Conservation (phyloP, 2,797 vertebrate species). For the Sebastolobus alascanus region DNA sequence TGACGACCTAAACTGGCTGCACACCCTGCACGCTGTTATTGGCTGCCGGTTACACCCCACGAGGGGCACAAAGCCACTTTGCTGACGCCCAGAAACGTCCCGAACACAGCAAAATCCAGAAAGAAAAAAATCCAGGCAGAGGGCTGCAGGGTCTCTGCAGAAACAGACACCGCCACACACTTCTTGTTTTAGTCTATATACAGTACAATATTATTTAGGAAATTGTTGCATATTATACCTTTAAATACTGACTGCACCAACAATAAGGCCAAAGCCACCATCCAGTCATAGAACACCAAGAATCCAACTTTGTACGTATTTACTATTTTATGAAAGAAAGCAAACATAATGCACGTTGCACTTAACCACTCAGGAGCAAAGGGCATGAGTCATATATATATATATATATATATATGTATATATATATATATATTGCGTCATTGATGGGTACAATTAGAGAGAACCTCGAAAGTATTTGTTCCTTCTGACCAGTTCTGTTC, state of each 20-base stretch:
- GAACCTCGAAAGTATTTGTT: slow-evolving; percentile 67
- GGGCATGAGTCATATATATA: slow-evolving; percentile 37
- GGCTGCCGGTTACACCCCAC: no score
- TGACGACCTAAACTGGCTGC: no score
- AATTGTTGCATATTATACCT: neutral
- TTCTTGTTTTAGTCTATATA: neutral
- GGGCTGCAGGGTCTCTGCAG: no score
- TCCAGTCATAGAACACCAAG: neutral
- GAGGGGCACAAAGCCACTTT: no score
- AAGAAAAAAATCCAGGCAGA: no score
- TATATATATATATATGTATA: no score
- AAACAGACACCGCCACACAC: no score
- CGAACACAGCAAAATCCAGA: no score
- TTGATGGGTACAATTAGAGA: slow-evolving; percentile 55
- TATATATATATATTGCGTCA: slow-evolving; percentile 9
- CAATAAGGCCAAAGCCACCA: slow-evolving; percentile 53
- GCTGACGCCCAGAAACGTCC: no score
- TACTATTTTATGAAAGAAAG: slow-evolving; percentile 41
- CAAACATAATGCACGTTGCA: slow-evolving; percentile 81
- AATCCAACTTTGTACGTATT: slow-evolving; percentile 4
- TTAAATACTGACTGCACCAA: neutral
- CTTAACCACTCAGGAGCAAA: slow-evolving; percentile 82
- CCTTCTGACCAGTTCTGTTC: slow-evolving; percentile 39
- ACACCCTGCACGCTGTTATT: no score
- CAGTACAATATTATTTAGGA: neutral